phyloP scores from a whole-genome alignment of 2,888 invertebrate genomes.

The Physocephala rufipes region DNA sequence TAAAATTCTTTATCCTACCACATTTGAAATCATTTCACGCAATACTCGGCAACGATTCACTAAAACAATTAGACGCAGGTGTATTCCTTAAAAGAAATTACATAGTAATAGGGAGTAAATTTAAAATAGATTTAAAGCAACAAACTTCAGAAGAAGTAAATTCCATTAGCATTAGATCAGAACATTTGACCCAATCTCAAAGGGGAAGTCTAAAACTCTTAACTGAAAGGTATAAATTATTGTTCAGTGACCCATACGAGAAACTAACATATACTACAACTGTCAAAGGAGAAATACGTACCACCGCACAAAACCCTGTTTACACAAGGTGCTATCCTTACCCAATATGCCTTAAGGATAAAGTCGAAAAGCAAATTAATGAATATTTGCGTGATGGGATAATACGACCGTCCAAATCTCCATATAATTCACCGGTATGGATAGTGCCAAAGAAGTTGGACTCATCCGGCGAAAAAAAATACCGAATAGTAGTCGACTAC shows the following conservation, averaged over 20 bases:
- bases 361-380: slow-evolving; percentile 36
- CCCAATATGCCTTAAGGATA: slow-evolving; percentile 29
- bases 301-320: slow-evolving; percentile 24
- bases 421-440: slow-evolving; percentile 34
- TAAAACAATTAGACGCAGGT: slow-evolving; percentile 24
- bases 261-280: slow-evolving; percentile 31
- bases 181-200: slow-evolving; percentile 22
- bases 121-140: slow-evolving; percentile 26
- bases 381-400: slow-evolving; percentile 30
- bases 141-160: slow-evolving; percentile 24
- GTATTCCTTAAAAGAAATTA: slow-evolving; percentile 8
- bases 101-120: slow-evolving; percentile 11
- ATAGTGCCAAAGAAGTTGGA: slow-evolving; percentile 34
- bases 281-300: slow-evolving; percentile 34
- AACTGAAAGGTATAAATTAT: background rate
- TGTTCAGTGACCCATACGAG: slow-evolving; percentile 36
- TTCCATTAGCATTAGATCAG: slow-evolving; percentile 8
- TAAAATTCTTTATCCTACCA: slow-evolving; percentile 37
- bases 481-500: slow-evolving; percentile 33
- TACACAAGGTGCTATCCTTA: slow-evolving; percentile 36
- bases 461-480: slow-evolving; percentile 23
- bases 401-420: slow-evolving; percentile 36
- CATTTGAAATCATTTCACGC: slow-evolving; percentile 32
- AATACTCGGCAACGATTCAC: slow-evolving; percentile 36
- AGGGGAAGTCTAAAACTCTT: background rate